These are phyloP conservation scores for Diarsia brunnea DNA, from an alignment of 2,888 invertebrate genomes.

Conservation along the genomic window DNA sequence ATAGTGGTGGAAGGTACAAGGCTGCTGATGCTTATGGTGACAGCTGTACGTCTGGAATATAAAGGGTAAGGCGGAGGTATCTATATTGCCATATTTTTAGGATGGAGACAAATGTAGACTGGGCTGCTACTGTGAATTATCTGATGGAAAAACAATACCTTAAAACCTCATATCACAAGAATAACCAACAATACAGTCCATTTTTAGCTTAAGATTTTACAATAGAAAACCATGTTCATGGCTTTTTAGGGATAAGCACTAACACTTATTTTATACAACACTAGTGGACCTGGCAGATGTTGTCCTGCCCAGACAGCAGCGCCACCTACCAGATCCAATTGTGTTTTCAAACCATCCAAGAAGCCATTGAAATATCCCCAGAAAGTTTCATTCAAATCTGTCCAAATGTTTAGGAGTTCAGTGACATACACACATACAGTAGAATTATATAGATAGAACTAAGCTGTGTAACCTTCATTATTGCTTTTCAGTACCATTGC, in stretches of 20 bases:
- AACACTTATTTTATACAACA: no score
- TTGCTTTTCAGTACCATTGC: slow-evolving; percentile 54
- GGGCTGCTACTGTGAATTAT: not conserved
- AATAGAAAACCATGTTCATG: not conserved
- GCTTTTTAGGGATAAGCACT: no score
- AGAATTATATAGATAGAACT: not conserved
- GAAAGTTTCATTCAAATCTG: no score
- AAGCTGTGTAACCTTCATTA: not conserved
- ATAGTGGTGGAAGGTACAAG: not conserved
- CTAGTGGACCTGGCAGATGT: no score
- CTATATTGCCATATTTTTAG: not conserved
- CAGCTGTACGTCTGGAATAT: not conserved
- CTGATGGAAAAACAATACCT: not conserved
- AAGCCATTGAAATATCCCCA: no score
- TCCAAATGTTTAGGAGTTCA: no score
- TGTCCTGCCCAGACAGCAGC: no score
- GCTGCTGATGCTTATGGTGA: not conserved
- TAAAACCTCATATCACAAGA: not conserved
- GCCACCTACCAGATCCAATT: no score
- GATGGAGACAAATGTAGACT: not conserved
- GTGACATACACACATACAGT: no score
- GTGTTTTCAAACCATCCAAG: no score
- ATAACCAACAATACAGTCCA: not conserved
- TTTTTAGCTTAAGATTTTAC: not conserved
- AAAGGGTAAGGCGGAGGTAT: not conserved